Percentiles rank a stretch among this genome's conserved stretches.
Evolutionary conservation across 1,140 invertebrate genomes (phyloP).

Genomic region (Heliconius hermathena): DNA sequence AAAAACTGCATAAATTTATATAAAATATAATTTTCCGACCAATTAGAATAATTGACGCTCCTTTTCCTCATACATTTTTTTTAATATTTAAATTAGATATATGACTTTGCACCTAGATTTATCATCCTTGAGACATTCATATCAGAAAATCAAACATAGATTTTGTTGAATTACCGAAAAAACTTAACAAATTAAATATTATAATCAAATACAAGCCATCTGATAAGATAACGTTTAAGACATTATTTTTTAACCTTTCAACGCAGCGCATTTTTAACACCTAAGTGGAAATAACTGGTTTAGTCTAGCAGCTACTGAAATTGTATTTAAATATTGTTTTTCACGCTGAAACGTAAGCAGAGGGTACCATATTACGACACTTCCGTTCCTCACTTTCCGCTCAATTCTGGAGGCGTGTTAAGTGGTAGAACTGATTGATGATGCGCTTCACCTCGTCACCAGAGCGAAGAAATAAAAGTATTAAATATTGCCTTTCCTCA

Average conservation of each 20-base stretch:
- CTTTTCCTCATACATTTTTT: not conserved
- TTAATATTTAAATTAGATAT: not conserved
- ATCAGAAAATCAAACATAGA: not conserved
- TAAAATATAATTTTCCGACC: too few relatives aligned
- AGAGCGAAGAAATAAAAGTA: not conserved
- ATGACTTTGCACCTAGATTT: not conserved
- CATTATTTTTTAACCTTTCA: slow-evolving; percentile 1
- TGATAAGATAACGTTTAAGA: slow-evolving; percentile 12
- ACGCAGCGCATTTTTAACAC: not conserved
- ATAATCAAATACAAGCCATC: not conserved
- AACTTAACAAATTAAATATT: not conserved
- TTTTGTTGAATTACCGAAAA: not conserved
- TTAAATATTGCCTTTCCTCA: not conserved
- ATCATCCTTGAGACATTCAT: not conserved
- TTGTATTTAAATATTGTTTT: too few relatives aligned
- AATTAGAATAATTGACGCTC: too few relatives aligned
- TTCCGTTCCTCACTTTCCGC: too few relatives aligned
- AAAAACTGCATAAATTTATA: too few relatives aligned
- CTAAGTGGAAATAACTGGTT: not conserved
- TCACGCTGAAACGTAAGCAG: too few relatives aligned
- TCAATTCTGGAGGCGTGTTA: too few relatives aligned
- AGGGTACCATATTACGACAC: too few relatives aligned
- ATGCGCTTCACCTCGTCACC: not conserved
- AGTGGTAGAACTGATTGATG: too few relatives aligned
- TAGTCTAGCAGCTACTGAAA: too few relatives aligned